These are phyloP conservation scores for Bungarus multicinctus DNA, from an alignment of 2,113 vertebrate genomes.

Conservation along the genomic window DNA sequence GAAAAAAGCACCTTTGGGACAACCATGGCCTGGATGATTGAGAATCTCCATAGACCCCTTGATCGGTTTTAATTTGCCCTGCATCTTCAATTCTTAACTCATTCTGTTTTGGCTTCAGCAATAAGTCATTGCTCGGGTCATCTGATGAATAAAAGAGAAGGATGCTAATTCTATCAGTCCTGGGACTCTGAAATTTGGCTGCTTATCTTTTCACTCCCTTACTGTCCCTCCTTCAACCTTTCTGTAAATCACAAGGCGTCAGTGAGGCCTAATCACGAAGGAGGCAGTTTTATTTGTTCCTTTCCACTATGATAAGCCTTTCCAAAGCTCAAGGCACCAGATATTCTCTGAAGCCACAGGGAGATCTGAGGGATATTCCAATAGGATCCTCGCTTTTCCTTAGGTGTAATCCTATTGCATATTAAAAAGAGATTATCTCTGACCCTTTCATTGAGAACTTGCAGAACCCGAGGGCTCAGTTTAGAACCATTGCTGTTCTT, in stretches of 20 bases:
- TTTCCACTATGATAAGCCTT: too few relatives aligned
- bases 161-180: background rate
- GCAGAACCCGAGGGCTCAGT: background rate
- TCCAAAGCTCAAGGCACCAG: background rate
- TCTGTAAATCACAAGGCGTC: background rate
- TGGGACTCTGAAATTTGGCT: background rate
- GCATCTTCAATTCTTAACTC: background rate
- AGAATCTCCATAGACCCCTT: too few relatives aligned
- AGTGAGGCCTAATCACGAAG: background rate
- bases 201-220: background rate
- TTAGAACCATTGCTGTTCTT: background rate
- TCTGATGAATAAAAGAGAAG: background rate
- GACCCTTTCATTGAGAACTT: background rate
- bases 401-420: background rate
- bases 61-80: background rate
- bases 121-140: background rate
- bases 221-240: background rate
- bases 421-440: constrained; percentile 1
- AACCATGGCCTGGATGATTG: too few relatives aligned
- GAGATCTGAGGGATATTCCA: background rate
- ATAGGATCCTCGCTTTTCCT: background rate
- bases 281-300: background rate
- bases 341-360: background rate
- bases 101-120: background rate
- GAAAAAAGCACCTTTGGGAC: too few relatives aligned